Base-by-base conservation (phyloP, 2,797 vertebrate genomes). In the Hoplostethus atlanticus region DNA sequence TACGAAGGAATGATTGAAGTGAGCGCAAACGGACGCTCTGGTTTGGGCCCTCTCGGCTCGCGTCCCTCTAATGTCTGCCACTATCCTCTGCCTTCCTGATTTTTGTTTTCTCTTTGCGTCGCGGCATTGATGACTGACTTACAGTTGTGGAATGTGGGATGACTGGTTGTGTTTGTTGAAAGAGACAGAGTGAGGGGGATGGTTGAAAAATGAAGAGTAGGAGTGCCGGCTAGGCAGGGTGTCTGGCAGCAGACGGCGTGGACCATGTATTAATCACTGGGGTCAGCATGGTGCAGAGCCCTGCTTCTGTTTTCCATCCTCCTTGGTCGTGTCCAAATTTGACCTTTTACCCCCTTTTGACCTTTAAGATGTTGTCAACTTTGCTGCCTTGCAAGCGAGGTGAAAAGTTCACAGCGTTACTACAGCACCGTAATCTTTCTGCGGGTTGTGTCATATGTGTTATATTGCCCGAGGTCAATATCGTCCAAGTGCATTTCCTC, bases 81-180 rank as follows among this genome's bases (percentile, higher is more conserved):
- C 21, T 21, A 21, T 21, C 21, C 1, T 21, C 21, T 21, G 1
- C 53, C 65, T 67, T 72, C 17, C 47, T 47, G 47, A 63, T 57
- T 83, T 75, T 78, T 70, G 64, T 77, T 40, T 88, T 79, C 53
- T 66, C 55, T 75, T 60, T 21, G 44, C n/a, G 6, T 28, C 57
- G 12, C n/a, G 64, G 73, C 71, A 17, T 31, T 84, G 63, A 81
- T 79, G 82, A 83, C 66, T 68, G 79, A 84, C 84, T 83, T 84
- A 10, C 68, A 67, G 50, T 76, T 10, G 34, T 71, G 93, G 94
- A 96, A 96, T 96, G 93, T 84, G 68, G 92, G 84, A 79, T 48
- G 85, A 94, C 94, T 86, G 84, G 94, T 95, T 91, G 60, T 88
- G 85, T 92, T 89, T 92, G 79, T 79, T 87, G 73, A 90, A 76